Evolutionary conservation across 2,888 invertebrate genomes (phyloP).

Genomic region (Gari tellinella): DNA sequence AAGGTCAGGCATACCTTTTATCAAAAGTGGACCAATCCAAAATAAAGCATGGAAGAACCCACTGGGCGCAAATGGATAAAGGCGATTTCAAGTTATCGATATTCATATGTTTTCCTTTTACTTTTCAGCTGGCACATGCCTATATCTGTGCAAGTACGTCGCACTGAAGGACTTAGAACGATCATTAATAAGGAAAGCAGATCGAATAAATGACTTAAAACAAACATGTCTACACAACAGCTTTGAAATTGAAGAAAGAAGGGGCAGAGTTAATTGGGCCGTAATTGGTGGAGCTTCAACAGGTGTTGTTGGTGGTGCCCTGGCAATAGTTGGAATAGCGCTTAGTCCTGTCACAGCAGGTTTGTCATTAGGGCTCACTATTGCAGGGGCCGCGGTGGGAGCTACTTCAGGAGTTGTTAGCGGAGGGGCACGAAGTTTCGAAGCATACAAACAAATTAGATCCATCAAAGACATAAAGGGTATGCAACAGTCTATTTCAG

Average conservation of each 20-base stretch:
- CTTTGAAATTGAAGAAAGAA: constrained; percentile 4
- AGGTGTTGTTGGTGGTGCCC: constrained; percentile 25
- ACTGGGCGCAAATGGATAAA: too few relatives aligned
- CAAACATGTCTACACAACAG: too few relatives aligned
- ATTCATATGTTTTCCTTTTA: too few relatives aligned
- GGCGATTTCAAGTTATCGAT: too few relatives aligned
- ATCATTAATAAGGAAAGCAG: too few relatives aligned
- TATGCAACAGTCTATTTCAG: constrained; percentile 7
- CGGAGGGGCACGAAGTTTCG: constrained; percentile 12
- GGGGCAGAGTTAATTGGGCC: constrained; percentile 9
- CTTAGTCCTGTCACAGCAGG: constrained; percentile 32
- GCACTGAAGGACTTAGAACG: too few relatives aligned
- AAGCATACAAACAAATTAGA: constrained; percentile 27
- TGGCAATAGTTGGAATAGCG: constrained; percentile 22
- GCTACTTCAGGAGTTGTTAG: constrained; percentile 12
- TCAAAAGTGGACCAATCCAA: too few relatives aligned
- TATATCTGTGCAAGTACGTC: too few relatives aligned
- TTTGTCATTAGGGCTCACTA: constrained; percentile 20
- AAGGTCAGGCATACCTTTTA: too few relatives aligned
- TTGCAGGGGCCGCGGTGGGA: constrained; percentile 25
- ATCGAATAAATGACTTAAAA: too few relatives aligned
- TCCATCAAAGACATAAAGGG: constrained; percentile 16
- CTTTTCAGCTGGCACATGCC: too few relatives aligned
- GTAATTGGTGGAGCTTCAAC: constrained; percentile 20
- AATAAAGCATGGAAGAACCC: too few relatives aligned